Percentiles rank a stretch among this genome's conserved stretches.
phyloP scores from a whole-genome alignment of 2,888 invertebrate species.

The Drosophila sordidula region DNA sequence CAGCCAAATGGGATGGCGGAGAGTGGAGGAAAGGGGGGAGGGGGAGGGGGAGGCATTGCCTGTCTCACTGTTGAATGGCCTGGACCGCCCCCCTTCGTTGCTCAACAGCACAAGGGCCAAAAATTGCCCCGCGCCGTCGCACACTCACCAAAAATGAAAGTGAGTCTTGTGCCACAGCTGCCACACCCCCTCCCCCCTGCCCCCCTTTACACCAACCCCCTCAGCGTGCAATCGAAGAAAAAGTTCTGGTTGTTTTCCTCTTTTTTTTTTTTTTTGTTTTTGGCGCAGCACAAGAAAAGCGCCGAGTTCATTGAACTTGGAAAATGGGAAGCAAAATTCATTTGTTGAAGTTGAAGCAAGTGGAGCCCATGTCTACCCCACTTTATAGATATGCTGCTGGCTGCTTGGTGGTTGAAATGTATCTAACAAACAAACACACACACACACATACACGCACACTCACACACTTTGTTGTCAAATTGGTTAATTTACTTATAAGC shows the following conservation, averaged over 20 bases:
- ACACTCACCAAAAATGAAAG: conserved; percentile 64
- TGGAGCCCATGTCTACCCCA: conserved; percentile 41
- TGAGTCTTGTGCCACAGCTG: conserved; percentile 48
- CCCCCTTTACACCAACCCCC: background rate
- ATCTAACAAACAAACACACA: conserved; percentile 13
- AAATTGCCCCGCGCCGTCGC: conserved; percentile 30
- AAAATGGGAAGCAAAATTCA: conserved; percentile 50
- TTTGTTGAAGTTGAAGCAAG: conserved; percentile 22
- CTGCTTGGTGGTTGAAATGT: conserved; percentile 47
- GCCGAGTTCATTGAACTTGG: conserved; percentile 66
- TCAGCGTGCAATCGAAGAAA: conserved; percentile 18
- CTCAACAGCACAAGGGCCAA: background rate
- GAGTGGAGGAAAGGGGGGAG: background rate
- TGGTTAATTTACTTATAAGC: conserved; percentile 49
- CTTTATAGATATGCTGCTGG: conserved; percentile 24
- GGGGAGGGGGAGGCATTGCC: conserved; percentile 37
- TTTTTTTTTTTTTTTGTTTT: conserved; percentile 43
- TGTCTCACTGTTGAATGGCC: conserved; percentile 59
- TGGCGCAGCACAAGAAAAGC: conserved; percentile 61
- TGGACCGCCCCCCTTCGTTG: background rate
- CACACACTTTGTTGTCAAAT: conserved; percentile 41
- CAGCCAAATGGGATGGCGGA: conserved; percentile 5
- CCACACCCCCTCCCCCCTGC: background rate
- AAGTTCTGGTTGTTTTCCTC: conserved; percentile 31
- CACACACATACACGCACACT: conserved; percentile 5